Evolutionary conservation across 2,888 invertebrate species (phyloP).

Genomic region (Drosophila mimetica): DNA sequence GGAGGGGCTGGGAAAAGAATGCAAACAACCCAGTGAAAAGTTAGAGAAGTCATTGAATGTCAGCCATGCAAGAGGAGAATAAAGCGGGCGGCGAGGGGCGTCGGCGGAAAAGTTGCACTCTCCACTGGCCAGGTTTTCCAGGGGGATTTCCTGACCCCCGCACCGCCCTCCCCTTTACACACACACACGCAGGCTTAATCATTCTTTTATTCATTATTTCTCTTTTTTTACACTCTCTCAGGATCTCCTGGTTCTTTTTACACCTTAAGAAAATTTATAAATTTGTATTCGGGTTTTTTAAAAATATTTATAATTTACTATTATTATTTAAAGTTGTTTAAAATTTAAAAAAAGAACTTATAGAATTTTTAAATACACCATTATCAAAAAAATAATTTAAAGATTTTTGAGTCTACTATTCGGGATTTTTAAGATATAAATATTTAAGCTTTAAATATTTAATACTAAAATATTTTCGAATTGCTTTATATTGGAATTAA

Average conservation of each 20-base stretch:
- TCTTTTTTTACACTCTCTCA: slow-evolving; percentile 34
- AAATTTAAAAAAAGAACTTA: too few relatives aligned
- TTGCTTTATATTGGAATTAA: too few relatives aligned
- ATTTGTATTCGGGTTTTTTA: too few relatives aligned
- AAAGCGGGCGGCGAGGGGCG: slow-evolving; percentile 17
- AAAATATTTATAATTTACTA: too few relatives aligned
- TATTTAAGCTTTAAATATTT: too few relatives aligned
- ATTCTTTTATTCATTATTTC: slow-evolving; percentile 81
- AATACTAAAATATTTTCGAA: too few relatives aligned
- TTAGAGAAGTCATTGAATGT: slow-evolving; percentile 78
- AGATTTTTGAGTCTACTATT: too few relatives aligned
- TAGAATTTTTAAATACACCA: too few relatives aligned
- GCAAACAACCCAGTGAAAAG: slow-evolving; percentile 70
- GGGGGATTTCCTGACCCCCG: slow-evolving; percentile 7
- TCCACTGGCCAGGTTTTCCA: slow-evolving; percentile 45
- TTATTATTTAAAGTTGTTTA: too few relatives aligned
- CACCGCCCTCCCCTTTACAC: background rate
- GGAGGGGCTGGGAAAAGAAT: slow-evolving; percentile 46
- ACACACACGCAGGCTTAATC: slow-evolving; percentile 69
- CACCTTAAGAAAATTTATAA: background rate
- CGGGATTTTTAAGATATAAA: too few relatives aligned
- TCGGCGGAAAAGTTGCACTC: slow-evolving; percentile 36
- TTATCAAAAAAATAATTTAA: too few relatives aligned
- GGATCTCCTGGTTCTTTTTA: slow-evolving; percentile 1
- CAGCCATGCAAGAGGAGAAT: slow-evolving; percentile 67